Percentiles rank a stretch among this genome's conserved stretches.
Evolutionary conservation across 2,797 vertebrate genomes (phyloP).

Genomic region (Chelidonichthys spinosus): DNA sequence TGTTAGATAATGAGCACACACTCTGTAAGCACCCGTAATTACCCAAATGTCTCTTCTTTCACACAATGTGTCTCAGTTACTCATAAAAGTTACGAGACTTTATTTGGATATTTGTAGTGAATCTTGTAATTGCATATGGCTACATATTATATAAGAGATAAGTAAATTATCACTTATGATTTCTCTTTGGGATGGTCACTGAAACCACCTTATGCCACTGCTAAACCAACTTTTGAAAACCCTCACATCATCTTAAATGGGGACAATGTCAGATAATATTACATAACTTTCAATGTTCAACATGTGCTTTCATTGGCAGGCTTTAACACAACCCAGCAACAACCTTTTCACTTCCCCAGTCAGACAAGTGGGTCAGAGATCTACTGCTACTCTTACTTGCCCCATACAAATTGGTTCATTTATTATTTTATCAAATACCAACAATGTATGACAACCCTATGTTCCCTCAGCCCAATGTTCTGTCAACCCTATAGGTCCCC

Average conservation of each 20-base stretch:
- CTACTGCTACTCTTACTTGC: no score
- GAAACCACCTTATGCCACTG: background rate
- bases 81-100: background rate
- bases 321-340: no score
- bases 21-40: constrained; percentile 21
- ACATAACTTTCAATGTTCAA: background rate
- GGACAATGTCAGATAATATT: background rate
- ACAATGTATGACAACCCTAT: no score
- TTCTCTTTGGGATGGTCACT: background rate
- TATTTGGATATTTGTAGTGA: background rate
- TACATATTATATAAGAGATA: background rate
- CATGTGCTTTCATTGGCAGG: no score
- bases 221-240: no score
- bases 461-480: no score
- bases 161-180: background rate
- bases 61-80: constrained; percentile 9
- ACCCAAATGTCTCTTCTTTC: constrained; percentile 10
- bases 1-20: constrained; percentile 15
- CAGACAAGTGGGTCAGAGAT: no score
- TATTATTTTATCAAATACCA: no score
- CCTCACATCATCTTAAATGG: background rate
- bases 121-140: background rate
- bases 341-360: no score
- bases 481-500: no score
- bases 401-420: no score